A percentile compares a stretch with the other conserved stretches of the same genome.
Evolutionary conservation across 2,113 vertebrate genomes (phyloP).

Genomic region (Amphiprion percula): DNA sequence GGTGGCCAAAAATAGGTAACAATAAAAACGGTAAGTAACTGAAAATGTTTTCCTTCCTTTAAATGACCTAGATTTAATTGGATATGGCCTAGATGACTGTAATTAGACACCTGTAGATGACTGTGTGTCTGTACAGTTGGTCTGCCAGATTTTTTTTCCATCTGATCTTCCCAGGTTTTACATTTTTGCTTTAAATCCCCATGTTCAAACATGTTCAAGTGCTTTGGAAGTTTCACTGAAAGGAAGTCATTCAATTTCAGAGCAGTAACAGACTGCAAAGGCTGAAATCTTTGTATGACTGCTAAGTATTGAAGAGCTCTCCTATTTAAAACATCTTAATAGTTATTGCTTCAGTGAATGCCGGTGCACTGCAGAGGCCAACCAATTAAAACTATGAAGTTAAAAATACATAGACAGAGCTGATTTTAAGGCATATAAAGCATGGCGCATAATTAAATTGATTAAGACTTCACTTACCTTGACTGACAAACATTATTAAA

Average conservation of each 20-base stretch:
- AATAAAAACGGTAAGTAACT: not conserved
- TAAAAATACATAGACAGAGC: not conserved
- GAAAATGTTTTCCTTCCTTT: constrained; percentile 10
- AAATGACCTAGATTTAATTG: constrained; percentile 53
- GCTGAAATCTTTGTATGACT: constrained; percentile 6
- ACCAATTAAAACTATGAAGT: constrained; percentile 6
- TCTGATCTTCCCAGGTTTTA: constrained; percentile 26
- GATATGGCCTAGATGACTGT: constrained; percentile 47
- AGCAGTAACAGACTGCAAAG: constrained; percentile 8
- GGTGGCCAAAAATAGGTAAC: not conserved
- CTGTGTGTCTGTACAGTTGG: constrained; percentile 12
- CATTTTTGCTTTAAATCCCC: constrained; percentile 20
- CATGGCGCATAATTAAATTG: not conserved
- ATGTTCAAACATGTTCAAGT: constrained; percentile 28
- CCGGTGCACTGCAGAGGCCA: constrained; percentile 18
- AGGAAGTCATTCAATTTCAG: constrained; percentile 15
- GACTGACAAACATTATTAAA: not conserved
- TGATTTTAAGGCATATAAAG: not conserved
- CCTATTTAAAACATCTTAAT: constrained; percentile 33
- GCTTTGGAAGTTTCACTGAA: constrained; percentile 24
- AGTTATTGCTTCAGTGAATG: constrained; percentile 21
- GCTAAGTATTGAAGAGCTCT: constrained; percentile 32
- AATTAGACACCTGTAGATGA: constrained; percentile 55
- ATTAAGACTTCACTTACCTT: not conserved
- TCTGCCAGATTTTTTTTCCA: constrained; percentile 29